These are phyloP conservation scores for Papilio protenor DNA, from an alignment of 2,888 invertebrate species.

Conservation along the genomic window DNA sequence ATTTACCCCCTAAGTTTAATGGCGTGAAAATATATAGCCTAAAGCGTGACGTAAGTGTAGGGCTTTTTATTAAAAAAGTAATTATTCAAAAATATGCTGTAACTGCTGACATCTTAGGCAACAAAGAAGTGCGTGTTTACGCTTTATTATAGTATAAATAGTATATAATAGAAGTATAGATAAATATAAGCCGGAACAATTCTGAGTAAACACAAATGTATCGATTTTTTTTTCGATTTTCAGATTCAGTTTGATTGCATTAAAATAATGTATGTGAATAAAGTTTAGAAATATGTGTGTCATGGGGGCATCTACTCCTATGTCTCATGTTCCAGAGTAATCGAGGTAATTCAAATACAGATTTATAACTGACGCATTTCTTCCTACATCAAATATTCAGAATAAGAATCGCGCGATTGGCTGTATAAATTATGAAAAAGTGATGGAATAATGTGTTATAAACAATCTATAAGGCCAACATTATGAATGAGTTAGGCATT, in stretches of 20 bases:
- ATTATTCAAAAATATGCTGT: too few species aligned
- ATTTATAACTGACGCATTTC: constrained; percentile 29
- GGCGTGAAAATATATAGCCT: too few species aligned
- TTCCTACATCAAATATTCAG: constrained; percentile 26
- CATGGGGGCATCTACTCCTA: constrained; percentile 34
- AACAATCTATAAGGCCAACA: constrained; percentile 60
- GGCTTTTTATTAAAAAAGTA: too few species aligned
- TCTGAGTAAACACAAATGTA: neutral
- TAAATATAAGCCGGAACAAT: constrained; percentile 14
- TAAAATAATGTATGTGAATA: constrained; percentile 35
- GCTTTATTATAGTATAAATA: too few species aligned
- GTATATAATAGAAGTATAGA: too few species aligned
- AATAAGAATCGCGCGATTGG: constrained; percentile 20
- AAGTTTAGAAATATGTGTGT: constrained; percentile 34
- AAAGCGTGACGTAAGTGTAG: too few species aligned
- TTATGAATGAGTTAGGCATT: constrained; percentile 68
- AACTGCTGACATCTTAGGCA: too few species aligned
- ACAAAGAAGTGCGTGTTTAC: too few species aligned
- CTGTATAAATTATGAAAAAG: constrained; percentile 39
- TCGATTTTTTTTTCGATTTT: constrained; percentile 16
- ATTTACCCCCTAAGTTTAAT: too few species aligned
- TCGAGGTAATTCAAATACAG: constrained; percentile 14
- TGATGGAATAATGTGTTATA: constrained; percentile 49
- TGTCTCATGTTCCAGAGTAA: constrained; percentile 4
- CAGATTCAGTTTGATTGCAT: constrained; percentile 13